These are phyloP conservation scores for Stratiomys singularior DNA, from an alignment of 2,888 invertebrate species.

Conservation along the genomic window DNA sequence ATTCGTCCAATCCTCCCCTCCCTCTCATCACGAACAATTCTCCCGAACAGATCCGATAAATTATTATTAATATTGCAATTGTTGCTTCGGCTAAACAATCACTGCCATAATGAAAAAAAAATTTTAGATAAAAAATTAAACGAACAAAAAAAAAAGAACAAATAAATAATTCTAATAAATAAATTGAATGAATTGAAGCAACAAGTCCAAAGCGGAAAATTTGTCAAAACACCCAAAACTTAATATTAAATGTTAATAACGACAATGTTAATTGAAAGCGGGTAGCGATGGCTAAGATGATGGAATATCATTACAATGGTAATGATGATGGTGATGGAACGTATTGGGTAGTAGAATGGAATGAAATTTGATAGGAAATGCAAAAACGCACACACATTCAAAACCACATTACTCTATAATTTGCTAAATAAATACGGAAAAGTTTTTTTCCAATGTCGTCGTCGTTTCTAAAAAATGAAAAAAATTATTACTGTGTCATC, in stretches of 20 bases:
- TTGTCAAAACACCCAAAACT: conserved; percentile 7
- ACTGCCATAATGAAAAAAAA: conserved; percentile 39
- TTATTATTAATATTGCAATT: conserved; percentile 15
- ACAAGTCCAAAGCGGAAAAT: not conserved
- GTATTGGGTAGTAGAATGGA: not conserved
- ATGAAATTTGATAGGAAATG: not conserved
- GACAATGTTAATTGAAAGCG: not conserved
- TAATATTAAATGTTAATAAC: conserved; percentile 2
- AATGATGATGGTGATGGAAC: not conserved
- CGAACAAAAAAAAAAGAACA: not conserved
- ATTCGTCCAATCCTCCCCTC: too few species aligned
- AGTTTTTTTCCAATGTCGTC: conserved; percentile 14
- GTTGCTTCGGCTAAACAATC: conserved; percentile 46
- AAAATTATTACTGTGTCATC: conserved; percentile 17
- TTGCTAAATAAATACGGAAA: conserved; percentile 6
- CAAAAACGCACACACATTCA: conserved; percentile 9
- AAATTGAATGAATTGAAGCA: conserved; percentile 27
- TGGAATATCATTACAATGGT: not conserved
- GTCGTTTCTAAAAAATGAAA: conserved; percentile 15
- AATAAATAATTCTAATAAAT: conserved; percentile 32
- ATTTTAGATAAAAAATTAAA: conserved; percentile 33
- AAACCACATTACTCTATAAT: conserved; percentile 11
- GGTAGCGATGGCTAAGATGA: not conserved
- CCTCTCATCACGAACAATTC: too few species aligned
- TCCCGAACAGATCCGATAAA: not conserved